Evolutionary conservation across 2,888 invertebrate species (phyloP), one percentile per base, ranked within the genome.

Genomic region (Limnephilus lunatus): DNA sequence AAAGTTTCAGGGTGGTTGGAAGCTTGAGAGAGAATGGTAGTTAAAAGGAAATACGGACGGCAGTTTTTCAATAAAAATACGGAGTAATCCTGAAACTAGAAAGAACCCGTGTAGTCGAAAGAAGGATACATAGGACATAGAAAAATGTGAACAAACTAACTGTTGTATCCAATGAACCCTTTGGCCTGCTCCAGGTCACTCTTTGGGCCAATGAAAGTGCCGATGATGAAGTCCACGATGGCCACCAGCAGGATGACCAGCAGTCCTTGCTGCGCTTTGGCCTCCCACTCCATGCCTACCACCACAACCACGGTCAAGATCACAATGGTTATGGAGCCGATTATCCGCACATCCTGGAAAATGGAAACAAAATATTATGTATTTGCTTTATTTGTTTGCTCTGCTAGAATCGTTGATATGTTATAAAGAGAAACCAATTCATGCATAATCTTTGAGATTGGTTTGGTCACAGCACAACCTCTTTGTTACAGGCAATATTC

Each of bases 201-300:
- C 94, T 97, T 97, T 0, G 99, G 98, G 0, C 99, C 98, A 88
- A 99, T 96, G 89, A 98, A 95, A 53, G 98, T 97, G 11, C 99
- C 99, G 94, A 99, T 97, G 91, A 98, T 95, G 95, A 99, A 99
- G 95, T 99, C 99, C 0, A 96, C 96, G 92, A 99, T 98, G 25
- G 99, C 99, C 0, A 98, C 96, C 90, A 99, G 95, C 86, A 99
- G 96, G 93, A 99, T 98, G 11, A 98, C 96, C 86, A 99, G 96
- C 81, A 99, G 95, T 11, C 98, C 98, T 91, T 99, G 96, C 97
- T 99, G 99, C 0, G 99, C 98, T 97, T 99, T 99, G 0, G 99
- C 98, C 96, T 99, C 99, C 98, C 99, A 99, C 95, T 99, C 99
- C 97, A 99, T 98, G 82, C 99, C 99, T 93, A 99, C 97, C 91